phyloP scores from a whole-genome alignment of 2,113 vertebrate genomes.

The Triplophysa dalaica region DNA sequence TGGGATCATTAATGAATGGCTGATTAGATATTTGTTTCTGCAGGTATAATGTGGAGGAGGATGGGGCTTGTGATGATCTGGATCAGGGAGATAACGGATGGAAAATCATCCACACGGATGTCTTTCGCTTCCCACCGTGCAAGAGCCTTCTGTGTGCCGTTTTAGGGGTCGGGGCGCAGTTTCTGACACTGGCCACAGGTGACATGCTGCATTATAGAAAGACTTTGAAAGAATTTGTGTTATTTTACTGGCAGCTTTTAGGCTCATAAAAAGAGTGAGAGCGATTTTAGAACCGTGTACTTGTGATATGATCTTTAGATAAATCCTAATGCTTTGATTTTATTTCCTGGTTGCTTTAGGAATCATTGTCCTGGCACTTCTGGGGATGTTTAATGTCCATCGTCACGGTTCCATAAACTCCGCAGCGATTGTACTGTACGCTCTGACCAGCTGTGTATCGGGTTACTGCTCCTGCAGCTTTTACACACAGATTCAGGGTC shows the following conservation, averaged over 20 bases:
- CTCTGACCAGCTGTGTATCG: conserved; percentile 88
- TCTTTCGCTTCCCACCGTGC: conserved; percentile 87
- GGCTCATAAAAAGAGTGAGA: too few relatives aligned
- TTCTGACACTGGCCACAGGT: conserved; percentile 88
- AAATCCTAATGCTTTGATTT: neutral
- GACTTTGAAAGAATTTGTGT: too few relatives aligned
- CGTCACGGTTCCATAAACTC: conserved; percentile 91
- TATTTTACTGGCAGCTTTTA: too few relatives aligned
- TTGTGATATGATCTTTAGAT: neutral
- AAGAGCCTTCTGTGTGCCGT: conserved; percentile 86
- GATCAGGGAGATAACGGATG: conserved; percentile 92
- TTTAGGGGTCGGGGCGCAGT: conserved; percentile 88
- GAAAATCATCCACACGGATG: conserved; percentile 93
- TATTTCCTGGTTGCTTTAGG: conserved; percentile 61
- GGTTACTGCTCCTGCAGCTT: conserved; percentile 89
- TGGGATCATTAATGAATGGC: neutral
- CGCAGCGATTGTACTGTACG: conserved; percentile 85
- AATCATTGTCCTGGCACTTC: conserved; percentile 86
- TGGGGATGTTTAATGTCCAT: conserved; percentile 91
- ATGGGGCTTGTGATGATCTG: conserved; percentile 84
- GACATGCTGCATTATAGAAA: conserved; percentile 16
- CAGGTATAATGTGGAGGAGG: conserved; percentile 88
- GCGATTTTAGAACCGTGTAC: neutral
- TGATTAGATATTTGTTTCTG: neutral
- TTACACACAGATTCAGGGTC: conserved; percentile 87